Evolutionary conservation across 2,113 vertebrate species (phyloP), one percentile per base, ranked within the genome.

Genomic region (Oreocharis arfaki): DNA sequence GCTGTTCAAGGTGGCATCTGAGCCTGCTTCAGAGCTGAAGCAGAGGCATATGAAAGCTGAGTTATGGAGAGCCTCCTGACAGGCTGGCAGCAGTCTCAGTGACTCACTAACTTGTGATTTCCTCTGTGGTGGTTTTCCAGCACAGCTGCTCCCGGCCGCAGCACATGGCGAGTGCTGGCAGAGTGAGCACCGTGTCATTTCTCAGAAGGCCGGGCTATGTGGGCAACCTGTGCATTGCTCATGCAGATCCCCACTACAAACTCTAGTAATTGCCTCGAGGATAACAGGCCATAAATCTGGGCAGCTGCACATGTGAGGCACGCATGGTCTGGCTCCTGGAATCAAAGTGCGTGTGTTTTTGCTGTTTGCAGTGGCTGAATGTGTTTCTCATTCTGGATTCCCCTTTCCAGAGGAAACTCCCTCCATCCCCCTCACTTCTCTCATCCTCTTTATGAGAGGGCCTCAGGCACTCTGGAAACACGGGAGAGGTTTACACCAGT

Each of bases 41-140:
- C 95, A 97, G 95, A 97, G 92, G 67, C 88, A 89, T 69, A 95
- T n/a, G 94, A 84, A 93, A 81, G 60, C 77, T 95, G 93, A 95
- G 73, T 90, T 95, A 94, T 92, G 80, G 94, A 93, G 94, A 90
- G 89, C 23, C 83, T 93, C 91, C 84, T 95, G 91, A 96, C 68
- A 91, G 93, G 86, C 93, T 97, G 95, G 81, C 52, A 86, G 95
- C 89, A 68, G 93, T 44, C 93, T 88, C 70, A 33, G 96, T 98
- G 98, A 98, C 96, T 98, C 98, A 98, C 86, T 70, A 91, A 95
- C 98, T 96, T 97, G 97, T 96, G 96, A 97, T 97, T 98, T 98
- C 97, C 97, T 97, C 92, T 53, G 63, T 49, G 91, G 46, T 92
- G 96, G 83, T 95, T 95, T 89, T 81, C 50, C 93, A 78, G 91